phyloP scores from a whole-genome alignment of 2,113 vertebrate species.

The Tonatia bakeri region DNA sequence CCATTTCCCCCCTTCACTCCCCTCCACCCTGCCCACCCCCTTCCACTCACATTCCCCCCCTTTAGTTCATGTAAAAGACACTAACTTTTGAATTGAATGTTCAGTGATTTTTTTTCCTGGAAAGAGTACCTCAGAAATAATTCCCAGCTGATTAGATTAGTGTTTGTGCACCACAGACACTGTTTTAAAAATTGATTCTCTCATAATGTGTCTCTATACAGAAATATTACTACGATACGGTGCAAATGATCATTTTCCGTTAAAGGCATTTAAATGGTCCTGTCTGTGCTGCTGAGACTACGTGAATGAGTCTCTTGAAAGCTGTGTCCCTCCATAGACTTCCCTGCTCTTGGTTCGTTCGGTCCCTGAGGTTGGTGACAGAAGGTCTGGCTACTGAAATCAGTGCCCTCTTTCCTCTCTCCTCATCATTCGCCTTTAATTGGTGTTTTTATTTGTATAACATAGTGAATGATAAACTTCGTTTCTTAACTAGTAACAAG shows the following conservation, averaged over 20 bases:
- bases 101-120: background rate
- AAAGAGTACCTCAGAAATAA: constrained; percentile 13
- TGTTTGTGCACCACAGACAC: background rate
- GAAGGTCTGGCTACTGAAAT: background rate
- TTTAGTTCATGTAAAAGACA: too few species aligned
- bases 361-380: background rate
- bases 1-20: too few species aligned
- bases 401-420: constrained; percentile 28
- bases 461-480: background rate
- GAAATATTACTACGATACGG: constrained; percentile 44
- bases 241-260: constrained; percentile 28
- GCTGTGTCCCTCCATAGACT: background rate
- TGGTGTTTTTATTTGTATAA: constrained; percentile 53
- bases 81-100: constrained; percentile 40
- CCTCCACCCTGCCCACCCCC: too few species aligned
- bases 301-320: background rate
- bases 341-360: background rate
- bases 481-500: background rate
- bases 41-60: too few species aligned
- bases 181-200: background rate
- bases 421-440: background rate
- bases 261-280: constrained; percentile 10
- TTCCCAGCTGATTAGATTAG: constrained; percentile 10
- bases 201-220: background rate
- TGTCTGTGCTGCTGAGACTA: constrained; percentile 2